phyloP scores from a whole-genome alignment of 2,113 vertebrate genomes.

The Poicephalus meyeri region DNA sequence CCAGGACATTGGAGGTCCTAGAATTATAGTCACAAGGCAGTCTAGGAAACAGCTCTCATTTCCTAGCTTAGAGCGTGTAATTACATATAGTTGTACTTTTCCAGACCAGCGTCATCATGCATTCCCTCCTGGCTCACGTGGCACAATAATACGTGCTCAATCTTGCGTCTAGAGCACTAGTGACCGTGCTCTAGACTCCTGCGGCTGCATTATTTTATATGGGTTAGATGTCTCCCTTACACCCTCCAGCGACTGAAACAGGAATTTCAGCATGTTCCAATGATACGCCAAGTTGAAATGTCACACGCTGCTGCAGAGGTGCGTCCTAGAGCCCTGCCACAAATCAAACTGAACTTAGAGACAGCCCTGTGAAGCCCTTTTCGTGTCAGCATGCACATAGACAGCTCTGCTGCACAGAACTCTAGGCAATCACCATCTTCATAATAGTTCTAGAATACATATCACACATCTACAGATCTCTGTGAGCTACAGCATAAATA shows the following conservation, averaged over 20 bases:
- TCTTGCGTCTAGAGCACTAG: not conserved
- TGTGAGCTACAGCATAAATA: no score
- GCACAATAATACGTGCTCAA: not conserved
- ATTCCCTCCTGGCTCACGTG: not conserved
- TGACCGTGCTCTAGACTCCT: not conserved
- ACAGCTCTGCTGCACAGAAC: not conserved
- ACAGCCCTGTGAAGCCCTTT: not conserved
- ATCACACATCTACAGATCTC: not conserved
- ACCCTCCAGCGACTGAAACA: not conserved
- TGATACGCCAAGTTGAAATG: not conserved
- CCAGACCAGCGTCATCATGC: not conserved
- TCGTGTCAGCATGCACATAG: not conserved
- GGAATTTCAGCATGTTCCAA: not conserved
- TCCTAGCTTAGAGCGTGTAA: not conserved
- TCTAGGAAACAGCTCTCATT: not conserved
- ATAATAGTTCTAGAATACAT: not conserved
- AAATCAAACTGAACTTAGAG: not conserved
- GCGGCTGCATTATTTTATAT: not conserved
- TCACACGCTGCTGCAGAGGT: not conserved
- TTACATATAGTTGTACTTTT: slow-evolving; percentile 7
- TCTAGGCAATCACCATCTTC: not conserved
- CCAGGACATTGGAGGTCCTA: not conserved
- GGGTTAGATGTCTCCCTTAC: not conserved
- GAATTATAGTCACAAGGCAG: not conserved
- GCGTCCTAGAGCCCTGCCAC: not conserved